These are phyloP conservation scores for Diceros bicornis DNA, from an alignment of 2,797 vertebrate genomes.

Conservation along the genomic window DNA sequence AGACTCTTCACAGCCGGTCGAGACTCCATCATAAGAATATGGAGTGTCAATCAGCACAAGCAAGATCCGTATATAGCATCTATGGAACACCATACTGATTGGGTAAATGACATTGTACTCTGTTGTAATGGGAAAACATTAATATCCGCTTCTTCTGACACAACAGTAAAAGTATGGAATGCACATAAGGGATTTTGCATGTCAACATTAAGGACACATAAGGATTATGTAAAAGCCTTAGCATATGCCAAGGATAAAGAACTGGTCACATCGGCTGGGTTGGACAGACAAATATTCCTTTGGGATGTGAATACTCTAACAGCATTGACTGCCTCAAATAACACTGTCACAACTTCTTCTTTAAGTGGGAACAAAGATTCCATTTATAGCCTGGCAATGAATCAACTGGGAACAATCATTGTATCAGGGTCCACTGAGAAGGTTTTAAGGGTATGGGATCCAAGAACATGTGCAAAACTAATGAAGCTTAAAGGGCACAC, in stretches of 20 bases:
- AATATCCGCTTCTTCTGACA: conserved; percentile 99
- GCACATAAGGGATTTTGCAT: conserved; percentile 99
- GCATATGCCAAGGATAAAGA: conserved; percentile 99
- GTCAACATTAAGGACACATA: conserved; percentile 99
- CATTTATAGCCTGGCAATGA: conserved; percentile 99
- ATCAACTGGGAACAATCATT: conserved; percentile 99
- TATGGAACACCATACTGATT: conserved; percentile 99
- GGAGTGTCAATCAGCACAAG: conserved; percentile 99
- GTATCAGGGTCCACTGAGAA: conserved; percentile 99
- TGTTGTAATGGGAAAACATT: conserved; percentile 99
- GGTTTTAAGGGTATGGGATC: conserved; percentile 99
- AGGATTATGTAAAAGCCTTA: conserved; percentile 99
- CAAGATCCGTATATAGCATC: conserved; percentile 99
- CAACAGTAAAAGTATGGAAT: conserved; percentile 99
- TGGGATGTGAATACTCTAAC: conserved; percentile 99
- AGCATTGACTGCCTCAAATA: conserved; percentile 99
- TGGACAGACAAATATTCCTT: conserved; percentile 99
- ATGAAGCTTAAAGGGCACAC: conserved; percentile 99
- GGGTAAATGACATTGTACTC: conserved; percentile 99
- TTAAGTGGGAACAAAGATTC: conserved; percentile 99
- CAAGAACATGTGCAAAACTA: conserved; percentile 97
- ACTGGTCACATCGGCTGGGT: conserved; percentile 97
- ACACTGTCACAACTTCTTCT: conserved; percentile 99
- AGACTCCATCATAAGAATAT: conserved; percentile 99
- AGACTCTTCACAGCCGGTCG: conserved; percentile 98